Base-by-base conservation (phyloP, 2,797 vertebrate genomes). In the Ctenopoma kingsleyae region DNA sequence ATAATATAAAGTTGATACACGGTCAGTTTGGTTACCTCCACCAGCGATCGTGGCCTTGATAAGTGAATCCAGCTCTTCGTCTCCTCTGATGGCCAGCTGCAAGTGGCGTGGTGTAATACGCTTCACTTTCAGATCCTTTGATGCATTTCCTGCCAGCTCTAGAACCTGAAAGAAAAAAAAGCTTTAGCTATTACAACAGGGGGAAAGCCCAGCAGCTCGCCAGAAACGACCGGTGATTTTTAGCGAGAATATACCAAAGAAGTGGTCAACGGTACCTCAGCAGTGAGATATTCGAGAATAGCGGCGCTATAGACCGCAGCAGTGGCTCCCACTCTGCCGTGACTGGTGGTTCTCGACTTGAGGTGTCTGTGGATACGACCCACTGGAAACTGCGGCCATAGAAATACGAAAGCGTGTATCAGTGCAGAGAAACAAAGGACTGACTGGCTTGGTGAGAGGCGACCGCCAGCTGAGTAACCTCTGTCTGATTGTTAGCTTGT, bases 201-300 rank as follows among this genome's bases (percentile, higher is more conserved):
- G 19, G 8, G 20, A 3, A 11, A 4, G 8, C 40, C 2, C 7
- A 3, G n/a, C 44, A 44, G 5, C 25, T 50, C n/a, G 5, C 8
- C 16, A 20, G 17, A 32, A 23, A 2, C 10, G 27, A 8, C 20
- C n/a, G 52, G n/a, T 35, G 0, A 30, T 4, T 3, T 22, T 1
- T 7, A 6, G 0, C 3, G n/a, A 0, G 0, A 13, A 9, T 5
- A 1, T 16, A 2, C 0, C 5, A 4, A 43, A 23, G 6, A 46
- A 44, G 0, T 0, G 9, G 6, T 1, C 4, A 15, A 2, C 0
- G 4, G 58, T 91, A 98, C 97, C 96, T 99, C 98, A 0, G 98
- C 98, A 0, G 97, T 99, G 67, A 99, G 95, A 85, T 99, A 99
- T 35, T 95, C 94, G 0, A 95, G 93, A 4, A 95, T 95, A 8